These are phyloP conservation scores for Anser brachyrhynchus DNA, from an alignment of 2,113 vertebrate species.

Conservation along the genomic window DNA sequence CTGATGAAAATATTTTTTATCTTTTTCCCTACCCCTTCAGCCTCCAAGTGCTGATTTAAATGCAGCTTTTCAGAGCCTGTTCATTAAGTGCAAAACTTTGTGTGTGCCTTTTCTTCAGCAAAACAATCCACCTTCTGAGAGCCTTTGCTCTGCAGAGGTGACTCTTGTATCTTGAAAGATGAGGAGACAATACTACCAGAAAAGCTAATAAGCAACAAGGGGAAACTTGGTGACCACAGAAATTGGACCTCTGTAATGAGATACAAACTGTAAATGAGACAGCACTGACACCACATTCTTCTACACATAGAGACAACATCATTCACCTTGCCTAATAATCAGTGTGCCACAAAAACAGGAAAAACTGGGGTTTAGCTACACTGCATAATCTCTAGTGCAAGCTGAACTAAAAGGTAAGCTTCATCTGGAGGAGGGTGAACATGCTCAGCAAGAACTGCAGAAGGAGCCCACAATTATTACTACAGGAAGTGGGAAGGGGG, in stretches of 20 bases:
- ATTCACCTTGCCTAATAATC: not conserved
- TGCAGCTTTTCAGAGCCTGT: not conserved
- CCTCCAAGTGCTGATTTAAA: not conserved
- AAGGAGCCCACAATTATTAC: not conserved
- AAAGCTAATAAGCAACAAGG: not conserved
- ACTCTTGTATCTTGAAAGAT: not conserved
- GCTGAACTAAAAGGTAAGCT: not conserved
- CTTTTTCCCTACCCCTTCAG: not conserved
- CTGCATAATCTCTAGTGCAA: not conserved
- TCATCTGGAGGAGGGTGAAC: not conserved
- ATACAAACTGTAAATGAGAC: not conserved
- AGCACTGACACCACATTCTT: not conserved
- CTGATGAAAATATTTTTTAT: not conserved
- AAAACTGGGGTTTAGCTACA: not conserved
- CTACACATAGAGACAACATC: not conserved
- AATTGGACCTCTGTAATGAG: not conserved
- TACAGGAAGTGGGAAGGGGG: too few species aligned
- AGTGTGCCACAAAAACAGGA: not conserved
- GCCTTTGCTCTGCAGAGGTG: not conserved
- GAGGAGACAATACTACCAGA: not conserved
- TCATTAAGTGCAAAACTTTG: not conserved
- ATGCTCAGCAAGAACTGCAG: not conserved
- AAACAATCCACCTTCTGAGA: not conserved
- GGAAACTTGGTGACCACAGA: not conserved
- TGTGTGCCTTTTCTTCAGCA: not conserved